These are phyloP conservation scores for Periphyllus acericola DNA, from an alignment of 2,888 invertebrate species.

Conservation along the genomic window DNA sequence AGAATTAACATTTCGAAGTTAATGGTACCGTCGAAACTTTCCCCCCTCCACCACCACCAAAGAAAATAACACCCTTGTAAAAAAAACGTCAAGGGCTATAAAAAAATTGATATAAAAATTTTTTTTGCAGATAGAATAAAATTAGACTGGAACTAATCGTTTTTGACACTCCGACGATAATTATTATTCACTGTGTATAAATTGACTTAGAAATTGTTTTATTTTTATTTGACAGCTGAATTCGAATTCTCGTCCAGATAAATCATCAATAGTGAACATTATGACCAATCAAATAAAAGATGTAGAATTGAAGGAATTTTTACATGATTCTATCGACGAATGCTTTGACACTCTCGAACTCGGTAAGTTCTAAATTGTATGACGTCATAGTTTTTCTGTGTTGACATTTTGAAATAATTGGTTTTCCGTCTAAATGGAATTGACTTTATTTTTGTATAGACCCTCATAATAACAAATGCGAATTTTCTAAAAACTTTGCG, in stretches of 20 bases:
- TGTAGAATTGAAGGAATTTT: slow-evolving; percentile 65
- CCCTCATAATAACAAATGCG: slow-evolving; percentile 64
- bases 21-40: too few relatives aligned
- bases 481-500: slow-evolving; percentile 65
- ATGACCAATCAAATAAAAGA: slow-evolving; percentile 65
- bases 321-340: slow-evolving; percentile 65
- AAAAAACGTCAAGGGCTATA: too few relatives aligned
- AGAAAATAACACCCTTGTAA: too few relatives aligned
- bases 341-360: slow-evolving; percentile 65
- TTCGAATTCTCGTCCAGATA: slow-evolving; percentile 64
- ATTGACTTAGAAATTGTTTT: slow-evolving; percentile 10
- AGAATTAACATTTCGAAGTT: too few relatives aligned
- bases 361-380: slow-evolving; percentile 55
- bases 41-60: too few relatives aligned
- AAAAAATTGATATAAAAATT: too few relatives aligned
- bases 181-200: background rate
- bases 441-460: slow-evolving; percentile 61
- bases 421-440: background rate
- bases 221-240: slow-evolving; percentile 64
- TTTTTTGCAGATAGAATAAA: too few relatives aligned
- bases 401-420: background rate
- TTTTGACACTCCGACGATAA: background rate
- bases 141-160: background rate
- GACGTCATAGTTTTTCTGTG: background rate
- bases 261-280: slow-evolving; percentile 63